These are phyloP conservation scores for Amphiura filiformis DNA, from an alignment of 35 echinoderm and acorn worm genomes.

Conservation along the genomic window DNA sequence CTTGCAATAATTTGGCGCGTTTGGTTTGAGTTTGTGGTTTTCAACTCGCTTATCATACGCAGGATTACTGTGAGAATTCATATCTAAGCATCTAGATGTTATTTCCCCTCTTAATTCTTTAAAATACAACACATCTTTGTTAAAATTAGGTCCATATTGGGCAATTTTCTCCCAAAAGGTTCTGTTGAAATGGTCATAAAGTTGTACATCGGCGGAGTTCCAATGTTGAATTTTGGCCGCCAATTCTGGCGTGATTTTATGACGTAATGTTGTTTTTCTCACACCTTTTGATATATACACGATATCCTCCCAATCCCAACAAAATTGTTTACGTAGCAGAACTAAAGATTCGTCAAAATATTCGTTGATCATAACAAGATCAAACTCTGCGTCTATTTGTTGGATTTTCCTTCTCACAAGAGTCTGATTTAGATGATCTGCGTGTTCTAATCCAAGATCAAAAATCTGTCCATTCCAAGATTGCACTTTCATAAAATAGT, in stretches of 20 bases:
- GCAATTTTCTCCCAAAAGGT: conserved; percentile 84
- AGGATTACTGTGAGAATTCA: neutral
- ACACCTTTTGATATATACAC: conserved; percentile 61
- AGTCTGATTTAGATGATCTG: neutral
- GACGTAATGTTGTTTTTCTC: conserved; percentile 33
- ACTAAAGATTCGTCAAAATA: conserved; percentile 94
- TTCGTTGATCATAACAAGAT: conserved; percentile 88
- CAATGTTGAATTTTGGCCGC: conserved; percentile 41
- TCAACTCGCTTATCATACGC: neutral
- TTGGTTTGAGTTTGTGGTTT: neutral
- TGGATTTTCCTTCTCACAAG: conserved; percentile 39
- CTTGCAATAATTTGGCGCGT: neutral
- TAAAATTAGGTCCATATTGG: conserved; percentile 32
- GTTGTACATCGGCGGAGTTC: conserved; percentile 72
- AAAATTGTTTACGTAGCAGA: conserved; percentile 62
- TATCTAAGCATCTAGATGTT: neutral
- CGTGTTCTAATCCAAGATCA: conserved; percentile 57
- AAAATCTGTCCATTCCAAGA: conserved; percentile 73
- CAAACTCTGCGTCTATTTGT: conserved; percentile 52
- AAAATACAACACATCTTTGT: neutral
- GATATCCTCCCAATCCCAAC: conserved; percentile 93
- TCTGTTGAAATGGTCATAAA: conserved; percentile 84
- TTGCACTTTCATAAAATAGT: neutral
- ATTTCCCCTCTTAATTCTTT: neutral
- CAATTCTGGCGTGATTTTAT: conserved; percentile 15